Percentiles rank a stretch among this genome's conserved stretches.
These are phyloP conservation scores for Cantharis lateralis DNA, from an alignment of 2,888 invertebrate species.

Conservation along the genomic window DNA sequence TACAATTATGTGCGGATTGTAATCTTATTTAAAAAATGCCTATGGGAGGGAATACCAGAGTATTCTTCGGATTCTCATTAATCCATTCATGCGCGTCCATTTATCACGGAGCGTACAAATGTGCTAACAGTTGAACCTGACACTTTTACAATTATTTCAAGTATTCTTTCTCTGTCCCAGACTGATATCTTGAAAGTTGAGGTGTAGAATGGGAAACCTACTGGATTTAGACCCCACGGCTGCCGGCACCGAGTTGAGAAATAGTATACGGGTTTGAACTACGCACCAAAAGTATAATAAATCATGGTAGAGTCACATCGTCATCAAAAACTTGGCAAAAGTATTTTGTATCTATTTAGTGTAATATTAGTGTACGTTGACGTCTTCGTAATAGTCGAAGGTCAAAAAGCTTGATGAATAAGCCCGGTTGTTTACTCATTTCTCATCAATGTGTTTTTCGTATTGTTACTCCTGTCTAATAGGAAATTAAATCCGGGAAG, in stretches of 20 bases:
- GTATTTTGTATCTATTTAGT: constrained; percentile 1
- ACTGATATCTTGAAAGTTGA: too few species aligned
- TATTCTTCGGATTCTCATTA: too few species aligned
- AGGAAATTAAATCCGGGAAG: neutral
- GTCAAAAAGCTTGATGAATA: constrained; percentile 13
- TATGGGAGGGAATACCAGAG: too few species aligned
- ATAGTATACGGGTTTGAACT: neutral
- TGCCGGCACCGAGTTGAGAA: neutral
- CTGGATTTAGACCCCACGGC: neutral
- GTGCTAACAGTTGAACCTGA: too few species aligned
- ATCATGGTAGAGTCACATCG: neutral
- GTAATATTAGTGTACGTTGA: constrained; percentile 10
- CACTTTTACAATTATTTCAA: too few species aligned
- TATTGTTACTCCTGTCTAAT: neutral
- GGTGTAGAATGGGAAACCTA: too few species aligned
- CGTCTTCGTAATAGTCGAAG: constrained; percentile 15
- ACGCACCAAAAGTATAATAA: neutral
- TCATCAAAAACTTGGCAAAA: constrained; percentile 8
- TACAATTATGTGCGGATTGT: too few species aligned
- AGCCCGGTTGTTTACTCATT: constrained; percentile 17
- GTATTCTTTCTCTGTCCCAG: too few species aligned
- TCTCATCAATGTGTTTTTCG: constrained; percentile 4
- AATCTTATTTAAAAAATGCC: too few species aligned
- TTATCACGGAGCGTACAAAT: too few species aligned
- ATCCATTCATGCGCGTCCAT: too few species aligned